These are phyloP conservation scores for Microplitis demolitor DNA, from an alignment of 1,140 invertebrate species.

Conservation along the genomic window DNA sequence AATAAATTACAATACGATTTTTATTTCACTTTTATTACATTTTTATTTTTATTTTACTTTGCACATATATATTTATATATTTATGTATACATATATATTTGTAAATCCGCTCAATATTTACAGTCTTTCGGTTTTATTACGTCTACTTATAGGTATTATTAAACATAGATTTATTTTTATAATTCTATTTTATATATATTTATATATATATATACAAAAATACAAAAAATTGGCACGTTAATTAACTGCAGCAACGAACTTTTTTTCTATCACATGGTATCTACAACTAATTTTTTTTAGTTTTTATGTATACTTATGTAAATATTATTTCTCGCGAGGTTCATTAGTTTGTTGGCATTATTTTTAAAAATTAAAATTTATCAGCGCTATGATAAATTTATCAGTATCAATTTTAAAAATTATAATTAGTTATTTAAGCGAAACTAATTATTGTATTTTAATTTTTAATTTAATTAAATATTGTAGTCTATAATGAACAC, in stretches of 20 bases:
- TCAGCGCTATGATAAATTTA: not conserved
- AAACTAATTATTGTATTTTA: not conserved
- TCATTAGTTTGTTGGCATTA: constrained; percentile 2
- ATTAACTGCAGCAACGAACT: constrained; percentile 40
- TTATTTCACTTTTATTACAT: constrained; percentile 24
- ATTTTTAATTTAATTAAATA: not conserved
- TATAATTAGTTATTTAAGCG: not conserved
- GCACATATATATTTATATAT: constrained; percentile 4
- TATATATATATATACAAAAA: constrained; percentile 51
- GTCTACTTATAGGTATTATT: not conserved
- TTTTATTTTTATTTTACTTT: constrained; percentile 14
- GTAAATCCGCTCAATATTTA: constrained; percentile 29
- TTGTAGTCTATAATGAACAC: constrained; percentile 9
- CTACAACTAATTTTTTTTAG: not conserved
- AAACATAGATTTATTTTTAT: not conserved
- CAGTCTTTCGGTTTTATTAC: constrained; percentile 17
- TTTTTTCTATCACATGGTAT: constrained; percentile 38
- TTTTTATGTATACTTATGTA: not conserved
- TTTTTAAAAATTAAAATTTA: not conserved
- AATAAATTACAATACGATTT: constrained; percentile 22
- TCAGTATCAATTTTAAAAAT: not conserved
- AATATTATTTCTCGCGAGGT: constrained; percentile 1
- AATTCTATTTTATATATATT: too few relatives aligned
- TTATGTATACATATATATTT: constrained; percentile 8
- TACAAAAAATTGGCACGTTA: constrained; percentile 55